phyloP scores from a whole-genome alignment of 2,797 vertebrate species.

The Spinus pinus region DNA sequence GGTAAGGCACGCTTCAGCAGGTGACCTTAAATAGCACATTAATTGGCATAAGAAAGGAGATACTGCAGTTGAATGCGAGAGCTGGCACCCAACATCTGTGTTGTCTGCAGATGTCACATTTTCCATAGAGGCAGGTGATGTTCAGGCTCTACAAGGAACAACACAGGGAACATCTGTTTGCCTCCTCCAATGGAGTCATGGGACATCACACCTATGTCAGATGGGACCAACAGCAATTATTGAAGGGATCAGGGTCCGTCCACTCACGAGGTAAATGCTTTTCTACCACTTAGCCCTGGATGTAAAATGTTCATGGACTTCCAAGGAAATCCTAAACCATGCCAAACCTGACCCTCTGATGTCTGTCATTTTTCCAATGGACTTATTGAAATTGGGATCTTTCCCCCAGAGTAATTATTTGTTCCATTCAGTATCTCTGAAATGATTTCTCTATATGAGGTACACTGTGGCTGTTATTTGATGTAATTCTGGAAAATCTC shows the following conservation, averaged over 20 bases:
- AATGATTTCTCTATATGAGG: background rate
- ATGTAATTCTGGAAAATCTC: background rate
- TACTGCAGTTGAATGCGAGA: background rate
- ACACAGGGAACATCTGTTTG: background rate
- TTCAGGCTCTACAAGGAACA: background rate
- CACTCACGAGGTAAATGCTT: fast-evolving
- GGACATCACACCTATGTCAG: background rate
- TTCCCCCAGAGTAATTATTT: background rate
- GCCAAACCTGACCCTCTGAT: background rate
- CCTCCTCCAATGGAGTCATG: background rate
- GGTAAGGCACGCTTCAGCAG: background rate
- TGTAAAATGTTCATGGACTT: background rate
- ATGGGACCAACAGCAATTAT: background rate
- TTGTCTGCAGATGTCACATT: background rate
- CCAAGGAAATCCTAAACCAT: background rate
- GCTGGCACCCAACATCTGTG: background rate
- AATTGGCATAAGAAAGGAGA: background rate
- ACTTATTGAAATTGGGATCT: background rate
- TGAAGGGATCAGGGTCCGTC: background rate
- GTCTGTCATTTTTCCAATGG: background rate
- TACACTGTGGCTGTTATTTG: background rate
- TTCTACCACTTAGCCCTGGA: background rate
- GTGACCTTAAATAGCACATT: background rate
- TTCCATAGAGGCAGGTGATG: background rate
- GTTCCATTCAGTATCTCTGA: background rate